Evolutionary conservation across 2,113 vertebrate species (phyloP), one percentile per base, ranked within the genome.

Genomic region (Planiliza haematocheilus): DNA sequence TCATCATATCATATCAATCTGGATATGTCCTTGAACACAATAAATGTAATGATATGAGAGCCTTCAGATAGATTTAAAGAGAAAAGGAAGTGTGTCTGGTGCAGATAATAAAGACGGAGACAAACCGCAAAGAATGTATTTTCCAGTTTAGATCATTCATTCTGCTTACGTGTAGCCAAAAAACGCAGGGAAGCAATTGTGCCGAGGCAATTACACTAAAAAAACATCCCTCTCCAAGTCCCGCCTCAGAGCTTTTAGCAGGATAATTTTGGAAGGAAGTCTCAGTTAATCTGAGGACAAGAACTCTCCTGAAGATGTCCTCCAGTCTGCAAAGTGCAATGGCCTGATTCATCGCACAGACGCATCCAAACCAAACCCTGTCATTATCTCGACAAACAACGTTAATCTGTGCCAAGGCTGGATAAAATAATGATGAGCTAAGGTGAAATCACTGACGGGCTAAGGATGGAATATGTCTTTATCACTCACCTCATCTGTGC

Each of bases 401-500:
- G 52, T 56, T 75, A 72, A 69, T 61, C 64, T 48, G 43, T 38
- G 67, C 46, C 43, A 12, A 69, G 30, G 45, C 48, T 6, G 39
- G 57, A 61, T 72, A 6, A 66, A 70, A 70, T 85, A 80, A 62
- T 65, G 74, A 87, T 57, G 52, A 79, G 65, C 12, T 43, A 20
- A 76, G 63, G 81, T 69, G 24, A 76, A 69, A 73, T 49, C 53
- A 11, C 36, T 41, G 60, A 73, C 45, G 24, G 57, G 17, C 57
- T 10, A 13, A 48, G 58, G 34, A 20, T 52, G 24, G 24, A 62
- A 70, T 38, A 67, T 20, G 14, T 64, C 55, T 74, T 64, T 34
- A 66, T 75, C 71, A 30, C 42, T 20, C 2, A 38, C 9, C 13
- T 42, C 60, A 63, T 69, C 57, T 9, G 10, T 41, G 37, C 59